Conservation (phyloP, 1,140 invertebrate species). For the Chrysomallon squamiferum region DNA sequence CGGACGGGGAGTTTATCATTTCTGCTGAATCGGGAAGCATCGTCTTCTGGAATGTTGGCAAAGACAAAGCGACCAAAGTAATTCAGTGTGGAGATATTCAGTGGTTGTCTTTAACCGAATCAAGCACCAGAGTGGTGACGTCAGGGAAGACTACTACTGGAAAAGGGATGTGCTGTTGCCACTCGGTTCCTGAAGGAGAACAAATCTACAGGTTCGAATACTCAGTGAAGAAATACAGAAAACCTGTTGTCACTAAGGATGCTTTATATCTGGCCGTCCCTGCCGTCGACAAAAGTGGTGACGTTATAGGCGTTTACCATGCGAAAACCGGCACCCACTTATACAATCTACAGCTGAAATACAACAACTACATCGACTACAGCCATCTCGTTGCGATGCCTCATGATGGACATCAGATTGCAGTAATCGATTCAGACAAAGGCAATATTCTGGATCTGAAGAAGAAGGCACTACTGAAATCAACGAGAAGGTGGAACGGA, state of each 20-base stretch:
- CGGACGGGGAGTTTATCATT: slow-evolving; percentile 81
- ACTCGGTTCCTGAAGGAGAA: slow-evolving; percentile 69
- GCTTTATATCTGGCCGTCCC: slow-evolving; percentile 78
- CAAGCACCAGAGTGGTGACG: slow-evolving; percentile 82
- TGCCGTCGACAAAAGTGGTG: slow-evolving; percentile 83
- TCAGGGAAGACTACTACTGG: slow-evolving; percentile 69
- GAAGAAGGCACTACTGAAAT: slow-evolving; percentile 65
- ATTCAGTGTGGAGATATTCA: slow-evolving; percentile 79
- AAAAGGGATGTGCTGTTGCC: slow-evolving; percentile 43
- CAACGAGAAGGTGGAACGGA: slow-evolving; percentile 67
- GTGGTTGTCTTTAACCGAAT: slow-evolving; percentile 84
- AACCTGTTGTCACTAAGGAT: slow-evolving; percentile 81
- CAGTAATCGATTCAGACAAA: slow-evolving; percentile 88
- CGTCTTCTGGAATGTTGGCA: slow-evolving; percentile 89
- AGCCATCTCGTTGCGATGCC: slow-evolving; percentile 61
- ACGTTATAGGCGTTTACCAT: slow-evolving; percentile 84
- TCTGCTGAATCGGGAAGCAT: slow-evolving; percentile 93
- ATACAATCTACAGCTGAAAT: slow-evolving; percentile 70
- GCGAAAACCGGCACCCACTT: slow-evolving; percentile 81
- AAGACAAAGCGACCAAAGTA: slow-evolving; percentile 77
- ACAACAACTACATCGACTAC: slow-evolving; percentile 61
- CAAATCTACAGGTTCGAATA: slow-evolving; percentile 82
- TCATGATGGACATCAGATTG: slow-evolving; percentile 76
- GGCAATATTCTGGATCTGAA: slow-evolving; percentile 73
- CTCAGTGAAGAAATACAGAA: slow-evolving; percentile 56